These are phyloP conservation scores for Myrmecobius fasciatus DNA, from an alignment of 2,113 vertebrate species.

Conservation along the genomic window DNA sequence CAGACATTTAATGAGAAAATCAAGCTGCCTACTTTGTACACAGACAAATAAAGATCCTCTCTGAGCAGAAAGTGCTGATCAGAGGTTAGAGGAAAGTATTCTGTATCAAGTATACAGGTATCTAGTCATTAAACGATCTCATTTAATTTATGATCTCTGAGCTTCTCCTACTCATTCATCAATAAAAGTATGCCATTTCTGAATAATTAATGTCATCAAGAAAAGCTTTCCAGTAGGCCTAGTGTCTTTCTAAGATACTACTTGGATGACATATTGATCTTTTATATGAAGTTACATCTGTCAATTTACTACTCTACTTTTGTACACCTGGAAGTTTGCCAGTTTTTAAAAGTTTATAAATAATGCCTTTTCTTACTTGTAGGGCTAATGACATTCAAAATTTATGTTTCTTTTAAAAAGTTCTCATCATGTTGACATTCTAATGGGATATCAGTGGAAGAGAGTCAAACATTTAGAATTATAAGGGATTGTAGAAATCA, in stretches of 20 bases:
- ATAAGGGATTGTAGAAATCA: not conserved
- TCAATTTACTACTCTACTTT: not conserved
- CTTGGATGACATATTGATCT: not conserved
- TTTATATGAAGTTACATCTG: not conserved
- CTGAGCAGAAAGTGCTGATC: not conserved
- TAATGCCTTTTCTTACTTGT: not conserved
- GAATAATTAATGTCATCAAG: slow-evolving; percentile 21
- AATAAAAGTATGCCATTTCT: not conserved
- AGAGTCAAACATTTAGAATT: not conserved
- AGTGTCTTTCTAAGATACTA: not conserved
- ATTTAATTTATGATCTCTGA: not conserved
- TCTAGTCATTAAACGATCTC: not conserved
- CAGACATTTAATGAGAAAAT: not conserved
- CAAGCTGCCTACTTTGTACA: not conserved
- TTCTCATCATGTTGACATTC: not conserved
- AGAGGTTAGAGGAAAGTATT: not conserved
- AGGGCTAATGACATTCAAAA: not conserved
- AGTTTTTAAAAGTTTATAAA: not conserved
- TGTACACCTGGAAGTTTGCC: not conserved
- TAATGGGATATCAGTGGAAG: not conserved
- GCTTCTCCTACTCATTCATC: not conserved
- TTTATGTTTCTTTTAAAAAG: not conserved
- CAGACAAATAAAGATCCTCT: not conserved
- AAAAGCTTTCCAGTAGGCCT: not conserved
- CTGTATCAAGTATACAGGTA: not conserved